Conservation (phyloP, 2,888 invertebrate genomes). For the Cephus pygmeus region DNA sequence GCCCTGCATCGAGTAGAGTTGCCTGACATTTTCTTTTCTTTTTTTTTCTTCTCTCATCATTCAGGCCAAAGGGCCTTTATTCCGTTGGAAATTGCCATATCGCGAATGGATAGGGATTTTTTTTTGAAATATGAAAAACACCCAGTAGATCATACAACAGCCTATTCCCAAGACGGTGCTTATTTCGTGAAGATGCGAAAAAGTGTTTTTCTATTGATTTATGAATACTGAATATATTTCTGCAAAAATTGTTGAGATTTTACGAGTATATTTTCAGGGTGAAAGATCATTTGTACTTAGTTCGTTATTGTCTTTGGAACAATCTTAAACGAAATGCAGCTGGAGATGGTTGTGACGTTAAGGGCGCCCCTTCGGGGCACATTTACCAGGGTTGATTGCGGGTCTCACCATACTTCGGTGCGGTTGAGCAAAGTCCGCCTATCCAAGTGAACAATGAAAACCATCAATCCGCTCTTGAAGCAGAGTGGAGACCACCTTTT, state of each 20-base stretch:
- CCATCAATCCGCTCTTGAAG: conserved; percentile 50
- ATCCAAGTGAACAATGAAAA: conserved; percentile 53
- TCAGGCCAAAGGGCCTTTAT: neutral
- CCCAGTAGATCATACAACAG: neutral
- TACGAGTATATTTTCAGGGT: neutral
- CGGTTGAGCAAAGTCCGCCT: conserved; percentile 40
- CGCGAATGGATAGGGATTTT: neutral
- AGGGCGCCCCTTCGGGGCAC: conserved; percentile 14
- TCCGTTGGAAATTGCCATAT: neutral
- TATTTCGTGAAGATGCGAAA: neutral
- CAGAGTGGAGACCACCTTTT: conserved; percentile 10
- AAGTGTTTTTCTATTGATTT: neutral
- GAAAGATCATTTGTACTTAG: neutral
- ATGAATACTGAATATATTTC: neutral
- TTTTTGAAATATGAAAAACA: neutral
- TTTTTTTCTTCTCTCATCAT: neutral
- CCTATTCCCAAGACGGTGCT: neutral
- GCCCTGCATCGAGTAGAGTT: neutral
- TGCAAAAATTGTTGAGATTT: neutral
- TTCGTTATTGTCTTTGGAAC: neutral
- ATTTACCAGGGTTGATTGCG: neutral
- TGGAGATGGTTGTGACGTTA: conserved; percentile 30
- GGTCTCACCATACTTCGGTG: neutral
- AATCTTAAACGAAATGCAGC: conserved; percentile 39
- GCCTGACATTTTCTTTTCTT: neutral